phyloP scores from a whole-genome alignment of 1,140 invertebrate species.

The Tribolium madens region DNA sequence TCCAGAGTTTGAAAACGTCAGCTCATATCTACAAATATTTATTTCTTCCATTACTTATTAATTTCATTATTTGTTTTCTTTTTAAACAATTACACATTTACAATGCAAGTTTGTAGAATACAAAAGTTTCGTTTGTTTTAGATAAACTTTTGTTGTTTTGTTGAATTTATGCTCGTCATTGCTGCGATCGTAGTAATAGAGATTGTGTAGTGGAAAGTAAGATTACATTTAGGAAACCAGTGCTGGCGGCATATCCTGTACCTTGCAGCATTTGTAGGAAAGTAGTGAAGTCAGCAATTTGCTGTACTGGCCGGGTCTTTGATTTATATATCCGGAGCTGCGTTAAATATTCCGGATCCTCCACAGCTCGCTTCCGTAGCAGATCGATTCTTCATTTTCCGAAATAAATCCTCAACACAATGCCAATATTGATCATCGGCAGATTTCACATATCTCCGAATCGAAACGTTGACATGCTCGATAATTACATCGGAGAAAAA shows the following conservation, averaged over 20 bases:
- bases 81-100: too few species aligned
- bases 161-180: too few species aligned
- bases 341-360: conserved; percentile 60
- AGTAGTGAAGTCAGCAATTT: conserved; percentile 59
- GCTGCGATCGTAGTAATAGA: neutral
- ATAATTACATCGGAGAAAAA: conserved; percentile 16
- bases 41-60: too few species aligned
- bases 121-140: too few species aligned
- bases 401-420: conserved; percentile 43
- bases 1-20: too few species aligned
- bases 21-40: too few species aligned
- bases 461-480: neutral
- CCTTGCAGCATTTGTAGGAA: conserved; percentile 53
- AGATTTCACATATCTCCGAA: conserved; percentile 9
- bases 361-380: conserved; percentile 55
- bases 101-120: too few species aligned
- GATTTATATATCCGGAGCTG: conserved; percentile 57
- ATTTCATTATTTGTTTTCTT: too few species aligned
- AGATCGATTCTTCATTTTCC: conserved; percentile 48
- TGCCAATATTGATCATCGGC: conserved; percentile 24
- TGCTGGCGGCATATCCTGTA: conserved; percentile 2
- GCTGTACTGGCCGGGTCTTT: conserved; percentile 53
- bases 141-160: too few species aligned
- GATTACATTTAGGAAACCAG: neutral
- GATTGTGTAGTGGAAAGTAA: neutral